A percentile compares a stretch with the other conserved stretches of the same genome.
phyloP scores from a whole-genome alignment of 2,888 invertebrate genomes.

The Caenorhabditis virilis region DNA sequence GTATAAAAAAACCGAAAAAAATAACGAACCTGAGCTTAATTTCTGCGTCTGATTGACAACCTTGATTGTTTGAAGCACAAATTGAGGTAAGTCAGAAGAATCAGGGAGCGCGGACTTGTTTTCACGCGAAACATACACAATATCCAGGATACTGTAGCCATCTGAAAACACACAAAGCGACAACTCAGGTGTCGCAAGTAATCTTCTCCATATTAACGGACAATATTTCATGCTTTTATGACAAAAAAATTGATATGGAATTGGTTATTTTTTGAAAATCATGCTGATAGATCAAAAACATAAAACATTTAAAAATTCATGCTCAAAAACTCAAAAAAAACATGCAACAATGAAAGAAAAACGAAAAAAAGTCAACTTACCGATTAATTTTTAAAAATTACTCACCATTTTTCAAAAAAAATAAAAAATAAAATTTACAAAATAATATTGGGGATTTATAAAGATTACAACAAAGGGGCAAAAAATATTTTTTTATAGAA shows the following conservation, averaged over 20 bases:
- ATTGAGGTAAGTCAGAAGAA: slow-evolving; percentile 53
- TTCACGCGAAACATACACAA: slow-evolving; percentile 48
- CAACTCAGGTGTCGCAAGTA: slow-evolving; percentile 14
- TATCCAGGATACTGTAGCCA: slow-evolving; percentile 58
- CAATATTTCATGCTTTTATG: not conserved
- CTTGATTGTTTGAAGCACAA: slow-evolving; percentile 46
- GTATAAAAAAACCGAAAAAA: no score
- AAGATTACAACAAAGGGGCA: no score
- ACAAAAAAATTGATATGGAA: not conserved
- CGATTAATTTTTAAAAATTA: no score
- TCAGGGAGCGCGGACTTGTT: slow-evolving; percentile 35
- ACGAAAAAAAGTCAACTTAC: no score
- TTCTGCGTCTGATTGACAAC: slow-evolving; percentile 49
- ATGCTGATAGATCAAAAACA: no score
- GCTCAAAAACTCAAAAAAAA: not conserved
- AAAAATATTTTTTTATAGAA: not conserved
- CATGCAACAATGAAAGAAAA: no score
- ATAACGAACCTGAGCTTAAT: slow-evolving; percentile 47
- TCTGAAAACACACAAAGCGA: slow-evolving; percentile 51
- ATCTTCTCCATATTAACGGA: not conserved
- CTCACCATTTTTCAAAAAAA: no score
- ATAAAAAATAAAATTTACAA: not conserved
- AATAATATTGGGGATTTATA: not conserved
- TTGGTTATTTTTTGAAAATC: no score
- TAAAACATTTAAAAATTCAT: not conserved